A percentile compares a stretch with the other conserved stretches of the same genome.
These are phyloP conservation scores for Megalopta genalis DNA, from an alignment of 1,140 invertebrate species.

Conservation along the genomic window DNA sequence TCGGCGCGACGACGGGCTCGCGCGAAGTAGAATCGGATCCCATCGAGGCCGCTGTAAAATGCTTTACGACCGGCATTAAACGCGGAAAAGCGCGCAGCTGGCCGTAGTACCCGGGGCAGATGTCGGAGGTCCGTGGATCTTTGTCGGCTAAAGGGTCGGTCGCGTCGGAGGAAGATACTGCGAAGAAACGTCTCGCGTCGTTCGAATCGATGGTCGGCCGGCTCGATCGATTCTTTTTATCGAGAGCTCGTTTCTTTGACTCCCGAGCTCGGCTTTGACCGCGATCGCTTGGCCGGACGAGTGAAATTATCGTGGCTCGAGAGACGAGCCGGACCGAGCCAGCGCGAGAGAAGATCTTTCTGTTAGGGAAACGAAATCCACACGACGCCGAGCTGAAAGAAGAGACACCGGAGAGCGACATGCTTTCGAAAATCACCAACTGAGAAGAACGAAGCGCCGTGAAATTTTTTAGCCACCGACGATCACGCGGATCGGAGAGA, in stretches of 20 bases:
- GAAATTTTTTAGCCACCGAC: background rate
- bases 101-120: background rate
- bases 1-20: background rate
- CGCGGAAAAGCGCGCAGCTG: constrained; percentile 41
- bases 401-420: background rate
- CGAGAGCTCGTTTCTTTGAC: background rate
- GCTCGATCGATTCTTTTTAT: constrained; percentile 11
- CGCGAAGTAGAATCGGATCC: constrained; percentile 31
- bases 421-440: background rate
- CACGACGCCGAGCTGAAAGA: background rate
- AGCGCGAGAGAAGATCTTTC: background rate
- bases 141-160: background rate
- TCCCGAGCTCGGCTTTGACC: background rate
- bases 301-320: background rate
- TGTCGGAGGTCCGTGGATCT: constrained; percentile 10
- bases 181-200: background rate
- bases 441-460: background rate
- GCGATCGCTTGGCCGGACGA: background rate
- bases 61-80: constrained; percentile 33
- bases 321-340: background rate
- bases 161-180: background rate
- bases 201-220: no score
- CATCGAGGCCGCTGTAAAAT: constrained; percentile 34
- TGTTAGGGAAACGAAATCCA: background rate
- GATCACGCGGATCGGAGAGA: background rate